A percentile compares a stretch with the other conserved stretches of the same genome.
Evolutionary conservation across 2,888 invertebrate species (phyloP).

Genomic region (Amaurobius ferox): DNA sequence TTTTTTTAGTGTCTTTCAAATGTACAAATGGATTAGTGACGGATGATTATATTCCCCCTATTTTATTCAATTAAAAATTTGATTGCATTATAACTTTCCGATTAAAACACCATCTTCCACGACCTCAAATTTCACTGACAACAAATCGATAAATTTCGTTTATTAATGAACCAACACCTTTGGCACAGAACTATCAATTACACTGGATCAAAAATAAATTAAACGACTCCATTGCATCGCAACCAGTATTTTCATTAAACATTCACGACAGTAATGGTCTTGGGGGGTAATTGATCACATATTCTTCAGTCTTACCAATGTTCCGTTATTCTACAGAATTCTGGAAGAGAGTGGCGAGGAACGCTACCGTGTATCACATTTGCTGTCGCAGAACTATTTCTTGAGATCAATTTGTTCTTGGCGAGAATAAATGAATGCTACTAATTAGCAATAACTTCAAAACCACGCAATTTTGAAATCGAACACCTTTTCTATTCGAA

Average conservation of each 20-base stretch:
- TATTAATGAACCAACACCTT: constrained; percentile 18
- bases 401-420: neutral
- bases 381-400: neutral
- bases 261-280: constrained; percentile 16
- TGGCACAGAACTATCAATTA: constrained; percentile 9
- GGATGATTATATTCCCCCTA: no score
- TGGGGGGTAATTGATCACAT: constrained; percentile 10
- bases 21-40: no score
- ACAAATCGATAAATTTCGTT: constrained; percentile 2
- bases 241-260: constrained; percentile 14
- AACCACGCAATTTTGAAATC: neutral
- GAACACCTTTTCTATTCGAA: neutral
- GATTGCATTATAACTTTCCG: neutral
- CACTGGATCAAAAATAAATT: constrained; percentile 12
- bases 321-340: neutral
- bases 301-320: neutral
- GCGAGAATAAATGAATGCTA: neutral
- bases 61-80: no score
- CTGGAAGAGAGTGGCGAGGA: neutral
- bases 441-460: neutral
- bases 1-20: no score
- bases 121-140: neutral
- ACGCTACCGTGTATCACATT: neutral
- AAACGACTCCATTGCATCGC: constrained; percentile 13
- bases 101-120: neutral